These are phyloP conservation scores for Seriola aureovittata DNA, from an alignment of 2,113 vertebrate species.

Conservation along the genomic window DNA sequence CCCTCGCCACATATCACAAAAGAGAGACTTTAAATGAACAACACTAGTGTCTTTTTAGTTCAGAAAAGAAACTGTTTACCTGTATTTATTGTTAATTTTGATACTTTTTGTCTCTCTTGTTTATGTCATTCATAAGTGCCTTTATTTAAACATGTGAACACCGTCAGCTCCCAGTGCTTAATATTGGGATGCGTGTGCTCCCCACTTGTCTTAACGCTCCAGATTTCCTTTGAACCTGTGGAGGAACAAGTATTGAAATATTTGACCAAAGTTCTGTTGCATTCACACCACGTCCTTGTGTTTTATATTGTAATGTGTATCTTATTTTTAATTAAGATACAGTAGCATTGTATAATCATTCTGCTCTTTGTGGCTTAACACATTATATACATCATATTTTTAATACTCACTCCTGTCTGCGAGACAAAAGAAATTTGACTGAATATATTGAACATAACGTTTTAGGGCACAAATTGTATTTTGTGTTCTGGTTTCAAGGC, in stretches of 20 bases:
- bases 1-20: not conserved
- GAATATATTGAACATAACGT: constrained; percentile 9
- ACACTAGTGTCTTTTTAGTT: constrained; percentile 28
- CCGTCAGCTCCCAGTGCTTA: not conserved
- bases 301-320: constrained; percentile 10
- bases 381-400: not conserved
- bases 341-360: not conserved
- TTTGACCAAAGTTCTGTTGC: constrained; percentile 60
- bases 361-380: not conserved
- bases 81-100: constrained; percentile 76
- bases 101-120: constrained; percentile 8
- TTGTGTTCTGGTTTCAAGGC: constrained; percentile 4
- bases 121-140: constrained; percentile 49
- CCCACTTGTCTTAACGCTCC: constrained; percentile 33
- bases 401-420: not conserved
- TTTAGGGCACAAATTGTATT: not conserved
- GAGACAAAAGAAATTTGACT: constrained; percentile 15
- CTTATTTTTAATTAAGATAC: constrained; percentile 8
- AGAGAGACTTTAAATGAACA: constrained; percentile 12
- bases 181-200: not conserved
- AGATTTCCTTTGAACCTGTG: constrained; percentile 7
- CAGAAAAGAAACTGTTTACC: constrained; percentile 27
- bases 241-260: constrained; percentile 12
- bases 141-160: constrained; percentile 48
- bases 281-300: constrained; percentile 1